Evolutionary conservation across 2,113 vertebrate species (phyloP), one percentile per base, ranked within the genome.

Genomic region (Butorides virescens): DNA sequence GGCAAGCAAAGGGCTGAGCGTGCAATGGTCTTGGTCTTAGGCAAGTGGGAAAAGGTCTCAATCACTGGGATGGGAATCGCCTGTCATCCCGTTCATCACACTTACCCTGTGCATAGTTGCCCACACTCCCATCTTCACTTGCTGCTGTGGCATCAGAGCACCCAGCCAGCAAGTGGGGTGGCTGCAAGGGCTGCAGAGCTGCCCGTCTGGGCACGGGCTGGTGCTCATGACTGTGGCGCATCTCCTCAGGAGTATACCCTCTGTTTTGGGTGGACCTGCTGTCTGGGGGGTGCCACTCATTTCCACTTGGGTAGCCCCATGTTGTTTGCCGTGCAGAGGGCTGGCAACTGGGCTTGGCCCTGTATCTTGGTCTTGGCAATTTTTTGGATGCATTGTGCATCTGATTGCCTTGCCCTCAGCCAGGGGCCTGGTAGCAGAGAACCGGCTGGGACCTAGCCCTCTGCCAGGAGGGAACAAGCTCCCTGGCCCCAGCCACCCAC

Each of bases 241-340:
- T 23, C 11, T 85, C 17, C 26, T 71, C 32, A 20, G 52, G 20
- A 32, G 9, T 5, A 75, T 10, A 23, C 5, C 6, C 21, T 84
- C 27, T 4, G 1, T 36, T 82, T 62, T 36, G 22, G 2, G 19
- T 63, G 25, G 39, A 39, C 4, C 2, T n/a, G 21, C 37, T 82
- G 46, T 3, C 34, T 44, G 27, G 14, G 13, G 27, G 8, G 29
- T 44, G 26, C 34, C 34, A 16, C 11, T 26, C 25, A 37, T 4
- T 39, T 26, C 13, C 12, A 20, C 23, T 49, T 0, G 0, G 23
- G 19, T 6, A 88, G 53, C 12, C 29, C 14, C 2, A 1, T 21
- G 13, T 29, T 25, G 3, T 58, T 63, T 47, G 8, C 23, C 32
- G 4, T 34, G 32, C 16, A 52, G 20, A 30, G 20, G 15, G 9